Evolutionary conservation across 2,113 vertebrate species (phyloP).

Genomic region (Pelodiscus sinensis): DNA sequence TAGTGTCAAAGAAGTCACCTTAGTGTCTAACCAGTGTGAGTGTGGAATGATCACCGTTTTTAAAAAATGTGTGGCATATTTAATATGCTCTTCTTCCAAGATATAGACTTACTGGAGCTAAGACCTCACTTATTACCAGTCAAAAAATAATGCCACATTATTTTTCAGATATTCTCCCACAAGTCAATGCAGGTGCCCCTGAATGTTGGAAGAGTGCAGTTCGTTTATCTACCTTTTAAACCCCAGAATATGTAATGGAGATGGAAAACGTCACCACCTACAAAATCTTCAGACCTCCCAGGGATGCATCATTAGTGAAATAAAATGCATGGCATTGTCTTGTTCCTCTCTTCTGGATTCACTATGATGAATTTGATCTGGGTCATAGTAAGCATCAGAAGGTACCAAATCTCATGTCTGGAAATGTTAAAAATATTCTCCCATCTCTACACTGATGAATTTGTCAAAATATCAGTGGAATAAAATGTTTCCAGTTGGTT

Average conservation of each 20-base stretch:
- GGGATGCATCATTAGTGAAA: background rate
- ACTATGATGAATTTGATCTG: background rate
- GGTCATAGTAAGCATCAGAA: background rate
- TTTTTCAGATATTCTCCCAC: background rate
- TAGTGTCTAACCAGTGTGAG: background rate
- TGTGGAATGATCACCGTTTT: background rate
- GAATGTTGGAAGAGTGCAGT: background rate
- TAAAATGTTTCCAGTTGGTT: background rate
- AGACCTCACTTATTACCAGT: background rate
- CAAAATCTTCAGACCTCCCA: background rate
- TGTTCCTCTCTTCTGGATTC: background rate
- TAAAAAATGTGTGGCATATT: background rate
- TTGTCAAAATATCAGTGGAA: background rate
- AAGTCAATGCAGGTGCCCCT: background rate
- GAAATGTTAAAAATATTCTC: background rate
- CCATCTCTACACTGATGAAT: background rate
- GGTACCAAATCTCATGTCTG: background rate
- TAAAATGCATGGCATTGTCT: background rate
- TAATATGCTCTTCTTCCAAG: background rate
- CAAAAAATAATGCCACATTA: background rate
- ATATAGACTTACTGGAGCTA: background rate
- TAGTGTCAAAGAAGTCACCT: slow-evolving; percentile 1
- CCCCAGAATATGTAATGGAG: background rate
- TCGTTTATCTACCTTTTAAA: background rate
- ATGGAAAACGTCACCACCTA: background rate